Percentiles rank a stretch among this genome's conserved stretches.
Evolutionary conservation across 1,140 invertebrate genomes (phyloP).

Genomic region (Belonocnema kinseyi): DNA sequence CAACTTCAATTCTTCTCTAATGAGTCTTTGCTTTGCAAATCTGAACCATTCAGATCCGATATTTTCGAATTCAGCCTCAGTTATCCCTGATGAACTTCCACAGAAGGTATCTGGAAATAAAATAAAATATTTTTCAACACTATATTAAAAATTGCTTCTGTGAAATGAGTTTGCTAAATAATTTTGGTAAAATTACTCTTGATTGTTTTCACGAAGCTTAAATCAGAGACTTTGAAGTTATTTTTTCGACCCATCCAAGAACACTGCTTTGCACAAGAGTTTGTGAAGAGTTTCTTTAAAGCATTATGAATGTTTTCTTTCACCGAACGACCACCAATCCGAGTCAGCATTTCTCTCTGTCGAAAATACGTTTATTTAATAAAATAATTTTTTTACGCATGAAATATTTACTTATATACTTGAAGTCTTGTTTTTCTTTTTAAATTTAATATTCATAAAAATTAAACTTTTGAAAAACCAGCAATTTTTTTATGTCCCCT

Average conservation of each 20-base stretch:
- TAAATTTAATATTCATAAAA: no score
- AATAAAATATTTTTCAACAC: not conserved
- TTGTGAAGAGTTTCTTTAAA: slow-evolving; percentile 5
- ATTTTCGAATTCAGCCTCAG: slow-evolving; percentile 11
- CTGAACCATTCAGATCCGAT: slow-evolving; percentile 18
- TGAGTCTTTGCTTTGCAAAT: slow-evolving; percentile 16
- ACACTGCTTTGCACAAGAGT: slow-evolving; percentile 12
- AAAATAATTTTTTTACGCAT: not conserved
- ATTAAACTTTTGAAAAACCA: no score
- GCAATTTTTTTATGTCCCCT: no score
- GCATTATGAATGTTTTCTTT: slow-evolving; percentile 18
- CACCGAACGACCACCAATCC: slow-evolving; percentile 5
- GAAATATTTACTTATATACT: no score
- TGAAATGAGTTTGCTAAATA: no score
- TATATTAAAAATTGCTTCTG: no score
- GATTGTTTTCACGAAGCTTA: not conserved
- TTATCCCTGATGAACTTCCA: not conserved
- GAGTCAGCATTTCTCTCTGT: slow-evolving; percentile 14
- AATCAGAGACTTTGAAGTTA: slow-evolving; percentile 19
- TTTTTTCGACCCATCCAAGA: slow-evolving; percentile 16
- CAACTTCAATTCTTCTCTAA: slow-evolving; percentile 10
- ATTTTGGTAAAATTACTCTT: not conserved
- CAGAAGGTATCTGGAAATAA: slow-evolving; percentile 15
- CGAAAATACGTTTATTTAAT: not conserved
- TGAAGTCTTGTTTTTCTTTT: no score